Evolutionary conservation across 2,797 vertebrate genomes (phyloP), one percentile per base, ranked within the genome.

Genomic region (Spinus pinus): DNA sequence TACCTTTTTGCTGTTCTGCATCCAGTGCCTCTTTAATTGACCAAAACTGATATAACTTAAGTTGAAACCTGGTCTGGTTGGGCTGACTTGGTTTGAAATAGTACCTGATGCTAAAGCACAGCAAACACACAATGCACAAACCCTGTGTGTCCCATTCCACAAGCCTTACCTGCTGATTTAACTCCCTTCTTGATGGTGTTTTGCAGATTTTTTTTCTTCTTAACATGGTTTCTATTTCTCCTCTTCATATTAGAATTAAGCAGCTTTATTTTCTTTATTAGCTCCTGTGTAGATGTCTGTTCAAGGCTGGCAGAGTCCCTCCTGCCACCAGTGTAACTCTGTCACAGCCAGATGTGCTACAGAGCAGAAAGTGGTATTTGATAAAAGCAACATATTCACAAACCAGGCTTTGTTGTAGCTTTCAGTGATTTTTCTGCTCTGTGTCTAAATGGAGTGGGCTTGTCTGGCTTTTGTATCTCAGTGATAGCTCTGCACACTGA

Each of bases 81-180:
- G 61, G 37, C 57, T 67, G 81, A 53, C 54, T 35, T 35, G 54
- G 5, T 61, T 90, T 93, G 41, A 57, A 92, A 20, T 5, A 44
- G 10, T 15, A 23, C 16, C 20, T 77, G 37, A 2, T 71, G 51
- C 50, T 82, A 47, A 81, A 67, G 15, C 49, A 69, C 64, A 69
- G 47, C 50, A 73, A 67, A 14, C 11, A 14, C 0, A 0, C 41
- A 18, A 6, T 49, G 16, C 27, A 25, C 53, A 65, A 42, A n/a
- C 25, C 7, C 42, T 2, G 1, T 6, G 3, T 39, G 28, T 41
- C 44, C 53, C 20, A 2, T 39, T 71, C 71, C 13, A 5, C 2
- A 2, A 14, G 0, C 4, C 0, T 47, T 24, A 30, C 54, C 57
- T 23, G 31, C 49, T 91, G 49, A 4, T 44, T 77, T 64, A 64